These are phyloP conservation scores for Talpa occidentalis DNA, from an alignment of 2,113 vertebrate species.

Conservation along the genomic window DNA sequence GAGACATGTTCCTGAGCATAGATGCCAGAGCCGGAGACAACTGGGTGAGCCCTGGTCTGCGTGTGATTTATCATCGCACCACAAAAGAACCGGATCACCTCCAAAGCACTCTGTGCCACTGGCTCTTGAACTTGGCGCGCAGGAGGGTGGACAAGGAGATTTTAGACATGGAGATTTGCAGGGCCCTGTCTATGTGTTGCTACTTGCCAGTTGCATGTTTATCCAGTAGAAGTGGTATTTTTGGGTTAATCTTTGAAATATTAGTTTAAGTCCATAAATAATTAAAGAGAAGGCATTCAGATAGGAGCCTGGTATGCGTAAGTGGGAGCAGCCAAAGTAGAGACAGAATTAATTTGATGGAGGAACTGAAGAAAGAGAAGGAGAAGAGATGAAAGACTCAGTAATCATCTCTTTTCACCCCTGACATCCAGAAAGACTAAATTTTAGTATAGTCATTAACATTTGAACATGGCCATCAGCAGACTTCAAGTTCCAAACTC, in stretches of 20 bases:
- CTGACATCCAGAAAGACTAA: background rate
- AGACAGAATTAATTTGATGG: background rate
- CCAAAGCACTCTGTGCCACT: rapidly evolving
- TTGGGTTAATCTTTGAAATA: background rate
- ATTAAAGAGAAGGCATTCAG: background rate
- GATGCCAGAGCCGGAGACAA: background rate
- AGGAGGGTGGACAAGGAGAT: background rate
- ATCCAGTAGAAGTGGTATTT: background rate
- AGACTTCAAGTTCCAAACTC: slow-evolving; percentile 61
- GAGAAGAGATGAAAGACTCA: background rate
- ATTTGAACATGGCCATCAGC: slow-evolving; percentile 58
- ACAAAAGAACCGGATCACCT: background rate
- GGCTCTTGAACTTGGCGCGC: background rate
- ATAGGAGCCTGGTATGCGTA: background rate
- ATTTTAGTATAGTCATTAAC: slow-evolving; percentile 63
- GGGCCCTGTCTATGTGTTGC: background rate
- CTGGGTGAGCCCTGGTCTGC: background rate
- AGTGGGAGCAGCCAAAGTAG: background rate
- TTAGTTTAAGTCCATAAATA: background rate
- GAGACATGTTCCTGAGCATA: background rate
- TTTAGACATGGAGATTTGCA: too few species aligned
- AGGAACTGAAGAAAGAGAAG: background rate
- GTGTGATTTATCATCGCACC: background rate
- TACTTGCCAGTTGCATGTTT: background rate
- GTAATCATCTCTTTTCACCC: background rate